Evolutionary conservation across 2,888 invertebrate genomes (phyloP).

Genomic region (Andrena marginata): DNA sequence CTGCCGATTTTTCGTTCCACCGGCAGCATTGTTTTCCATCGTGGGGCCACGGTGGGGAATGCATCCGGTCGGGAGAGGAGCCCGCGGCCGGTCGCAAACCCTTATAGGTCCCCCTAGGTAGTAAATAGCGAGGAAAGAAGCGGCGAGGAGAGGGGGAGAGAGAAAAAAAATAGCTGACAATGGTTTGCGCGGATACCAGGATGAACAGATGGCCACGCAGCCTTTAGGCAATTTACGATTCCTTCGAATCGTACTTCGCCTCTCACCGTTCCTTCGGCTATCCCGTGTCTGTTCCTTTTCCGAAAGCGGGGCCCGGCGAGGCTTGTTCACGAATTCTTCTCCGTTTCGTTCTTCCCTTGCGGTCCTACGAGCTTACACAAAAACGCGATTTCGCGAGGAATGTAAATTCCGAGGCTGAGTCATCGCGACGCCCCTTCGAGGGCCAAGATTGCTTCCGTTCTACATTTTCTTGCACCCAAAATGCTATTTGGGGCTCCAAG

Average conservation of each 20-base stretch:
- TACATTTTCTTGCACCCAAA: background rate
- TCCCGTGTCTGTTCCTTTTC: slow-evolving; percentile 31
- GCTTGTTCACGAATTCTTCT: slow-evolving; percentile 69
- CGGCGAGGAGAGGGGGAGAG: background rate
- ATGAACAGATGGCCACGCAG: slow-evolving; percentile 66
- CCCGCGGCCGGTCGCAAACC: slow-evolving; percentile 49
- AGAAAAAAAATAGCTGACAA: slow-evolving; percentile 67
- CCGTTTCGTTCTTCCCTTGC: slow-evolving; percentile 34
- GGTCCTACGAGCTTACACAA: slow-evolving; percentile 50
- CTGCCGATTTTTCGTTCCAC: slow-evolving; percentile 49
- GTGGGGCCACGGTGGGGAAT: slow-evolving; percentile 37
- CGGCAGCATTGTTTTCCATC: slow-evolving; percentile 53
- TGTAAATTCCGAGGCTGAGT: slow-evolving; percentile 50
- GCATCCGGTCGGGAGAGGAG: slow-evolving; percentile 44
- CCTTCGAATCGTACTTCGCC: slow-evolving; percentile 60
- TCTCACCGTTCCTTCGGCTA: slow-evolving; percentile 23
- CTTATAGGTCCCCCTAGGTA: slow-evolving; percentile 61
- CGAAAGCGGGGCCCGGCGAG: slow-evolving; percentile 30
- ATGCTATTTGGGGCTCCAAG: background rate
- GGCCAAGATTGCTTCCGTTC: slow-evolving; percentile 22
- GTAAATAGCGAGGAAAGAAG: slow-evolving; percentile 59
- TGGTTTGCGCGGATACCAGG: slow-evolving; percentile 68
- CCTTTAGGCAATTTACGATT: slow-evolving; percentile 77
- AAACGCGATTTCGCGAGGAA: slow-evolving; percentile 39
- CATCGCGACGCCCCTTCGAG: slow-evolving; percentile 14